Percentiles rank a stretch among this genome's conserved stretches.
These are phyloP conservation scores for Trichogramma dendrolimi DNA, from an alignment of 2,888 invertebrate genomes.

Conservation along the genomic window DNA sequence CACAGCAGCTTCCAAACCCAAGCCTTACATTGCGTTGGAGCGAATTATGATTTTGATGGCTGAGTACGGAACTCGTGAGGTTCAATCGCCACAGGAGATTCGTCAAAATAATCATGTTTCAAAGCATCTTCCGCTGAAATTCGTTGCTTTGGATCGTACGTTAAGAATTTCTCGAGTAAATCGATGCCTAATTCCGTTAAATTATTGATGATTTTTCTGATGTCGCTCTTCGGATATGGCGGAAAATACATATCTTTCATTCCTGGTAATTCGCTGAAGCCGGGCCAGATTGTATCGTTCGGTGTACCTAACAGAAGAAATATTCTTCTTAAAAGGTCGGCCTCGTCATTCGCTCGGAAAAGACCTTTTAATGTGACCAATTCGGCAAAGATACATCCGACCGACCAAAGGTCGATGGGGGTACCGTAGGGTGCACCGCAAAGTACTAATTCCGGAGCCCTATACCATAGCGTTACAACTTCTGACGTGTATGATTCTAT, in stretches of 20 bases:
- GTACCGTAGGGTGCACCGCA: constrained; percentile 92
- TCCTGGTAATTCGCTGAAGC: constrained; percentile 84
- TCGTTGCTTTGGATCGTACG: constrained; percentile 84
- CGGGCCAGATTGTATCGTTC: constrained; percentile 93
- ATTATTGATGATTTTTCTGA: constrained; percentile 63
- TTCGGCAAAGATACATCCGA: constrained; percentile 90
- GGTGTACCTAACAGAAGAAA: constrained; percentile 97
- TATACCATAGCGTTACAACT: constrained; percentile 97
- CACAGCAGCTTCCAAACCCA: no score
- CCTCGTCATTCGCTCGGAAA: constrained; percentile 94
- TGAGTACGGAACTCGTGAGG: constrained; percentile 99
- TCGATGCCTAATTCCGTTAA: constrained; percentile 62
- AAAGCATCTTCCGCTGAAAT: constrained; percentile 85
- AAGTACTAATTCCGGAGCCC: constrained; percentile 91
- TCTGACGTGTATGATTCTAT: constrained; percentile 93
- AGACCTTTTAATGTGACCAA: constrained; percentile 90
- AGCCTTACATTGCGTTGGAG: no score
- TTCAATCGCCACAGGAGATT: constrained; percentile 84
- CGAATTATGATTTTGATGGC: constrained; percentile 97
- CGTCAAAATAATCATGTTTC: constrained; percentile 76
- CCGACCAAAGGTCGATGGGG: constrained; percentile 93
- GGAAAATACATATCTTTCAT: constrained; percentile 91
- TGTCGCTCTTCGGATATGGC: constrained; percentile 81
- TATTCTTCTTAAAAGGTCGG: constrained; percentile 89
- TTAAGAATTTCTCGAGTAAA: constrained; percentile 62